Evolutionary conservation across 2,888 invertebrate genomes (phyloP), one percentile per base, ranked within the genome.

Genomic region (Tryphoninae sp.): DNA sequence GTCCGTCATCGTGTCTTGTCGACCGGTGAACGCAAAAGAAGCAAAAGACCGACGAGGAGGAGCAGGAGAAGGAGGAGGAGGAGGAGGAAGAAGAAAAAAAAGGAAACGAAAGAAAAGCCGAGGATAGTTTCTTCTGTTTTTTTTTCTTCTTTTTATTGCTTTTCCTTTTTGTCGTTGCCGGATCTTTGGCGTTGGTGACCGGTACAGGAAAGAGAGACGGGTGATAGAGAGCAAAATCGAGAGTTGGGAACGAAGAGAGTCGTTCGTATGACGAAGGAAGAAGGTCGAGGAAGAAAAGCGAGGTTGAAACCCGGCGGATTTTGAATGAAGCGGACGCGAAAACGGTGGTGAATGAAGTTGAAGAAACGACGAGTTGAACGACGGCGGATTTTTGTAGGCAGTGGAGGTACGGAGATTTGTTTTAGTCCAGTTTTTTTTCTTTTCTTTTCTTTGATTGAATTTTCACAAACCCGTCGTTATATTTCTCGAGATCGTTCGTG

Each of bases 81-180:
- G 26, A 26, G 26, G 26, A 26, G 26, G 1, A 23, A 3, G 26
- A 45, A 55, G 58, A 58, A 49, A 71, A 65, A 58, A 64, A 45
- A 86, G 86, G 86, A 84, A 85, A 82, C 84, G 83, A 45, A 51
- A 23, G 51, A 49, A 33, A 33, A 51, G 67, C n/a, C 13, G 67
- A 51, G 67, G 33, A 19, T 19, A 33, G 33, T 33, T 33, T 33
- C 33, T 33, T 33, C 33, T 33, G 6, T 33, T 33, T 33, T 4
- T 33, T 33, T 19, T 19, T 19, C 19, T 19, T 19, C 4, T 26
- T 26, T 26, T 26, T 26, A 26, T 26, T 4, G 26, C 33, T 33
- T 33, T 33, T 33, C 33, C 7, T 45, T 45, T 53, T 55, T 55
- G 19, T 55, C 16, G n/a, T 55, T 19, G 19, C 55, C 55, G 55